Conservation (phyloP, 2,113 vertebrate species). For the Crotalus viridis region DNA sequence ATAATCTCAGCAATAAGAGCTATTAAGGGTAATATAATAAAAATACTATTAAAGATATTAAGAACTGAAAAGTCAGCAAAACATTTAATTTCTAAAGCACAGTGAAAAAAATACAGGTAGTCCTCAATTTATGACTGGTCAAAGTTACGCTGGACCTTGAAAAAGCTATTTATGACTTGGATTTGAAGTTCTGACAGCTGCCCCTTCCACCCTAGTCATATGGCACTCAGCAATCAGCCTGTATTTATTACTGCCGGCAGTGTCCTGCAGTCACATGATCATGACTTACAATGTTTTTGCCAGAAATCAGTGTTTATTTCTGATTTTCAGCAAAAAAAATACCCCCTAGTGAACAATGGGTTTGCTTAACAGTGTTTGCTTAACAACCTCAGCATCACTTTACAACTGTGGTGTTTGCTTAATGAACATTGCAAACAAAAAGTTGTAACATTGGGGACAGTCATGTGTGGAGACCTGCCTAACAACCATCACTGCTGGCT, state of each 20-base stretch:
- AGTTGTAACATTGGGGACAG: neutral
- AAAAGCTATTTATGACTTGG: neutral
- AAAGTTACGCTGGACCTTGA: neutral
- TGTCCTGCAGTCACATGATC: neutral
- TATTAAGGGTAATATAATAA: neutral
- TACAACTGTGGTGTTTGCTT: neutral
- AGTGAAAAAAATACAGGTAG: neutral
- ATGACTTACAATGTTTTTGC: neutral
- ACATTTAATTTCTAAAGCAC: neutral
- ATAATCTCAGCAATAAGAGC: neutral
- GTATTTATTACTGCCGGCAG: neutral
- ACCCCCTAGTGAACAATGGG: neutral
- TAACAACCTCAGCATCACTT: too few relatives aligned
- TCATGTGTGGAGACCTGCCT: too few relatives aligned
- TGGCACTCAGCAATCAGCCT: neutral
- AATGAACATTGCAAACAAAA: neutral
- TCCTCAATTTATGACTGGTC: neutral
- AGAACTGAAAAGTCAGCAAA: neutral
- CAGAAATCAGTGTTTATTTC: neutral
- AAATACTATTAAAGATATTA: neutral
- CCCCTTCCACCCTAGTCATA: neutral
- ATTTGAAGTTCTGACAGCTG: neutral
- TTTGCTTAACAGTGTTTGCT: neutral
- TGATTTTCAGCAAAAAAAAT: neutral
- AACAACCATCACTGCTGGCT: too few relatives aligned